phyloP scores from a whole-genome alignment of 2,113 vertebrate species.

The Desmodus rotundus region DNA sequence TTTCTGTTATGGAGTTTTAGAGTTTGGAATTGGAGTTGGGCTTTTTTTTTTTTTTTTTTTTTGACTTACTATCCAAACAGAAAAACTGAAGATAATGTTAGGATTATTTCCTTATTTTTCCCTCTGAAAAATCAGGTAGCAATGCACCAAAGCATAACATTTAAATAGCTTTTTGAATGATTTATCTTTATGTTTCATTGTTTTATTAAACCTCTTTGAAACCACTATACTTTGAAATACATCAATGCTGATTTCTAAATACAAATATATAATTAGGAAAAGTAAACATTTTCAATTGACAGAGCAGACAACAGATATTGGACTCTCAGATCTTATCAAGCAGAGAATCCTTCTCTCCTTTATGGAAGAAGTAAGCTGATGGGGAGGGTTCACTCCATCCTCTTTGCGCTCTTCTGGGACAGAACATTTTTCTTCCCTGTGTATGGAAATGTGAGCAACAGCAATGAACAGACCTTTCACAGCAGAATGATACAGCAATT shows the following conservation, averaged over 20 bases:
- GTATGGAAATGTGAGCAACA: background rate
- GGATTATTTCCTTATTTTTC: background rate
- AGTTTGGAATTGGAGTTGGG: background rate
- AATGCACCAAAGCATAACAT: background rate
- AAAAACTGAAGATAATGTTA: background rate
- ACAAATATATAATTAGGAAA: background rate
- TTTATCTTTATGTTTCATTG: background rate
- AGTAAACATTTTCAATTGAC: background rate
- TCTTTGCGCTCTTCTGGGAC: background rate
- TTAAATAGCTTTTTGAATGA: background rate
- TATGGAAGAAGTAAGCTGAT: background rate
- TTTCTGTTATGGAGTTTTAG: background rate
- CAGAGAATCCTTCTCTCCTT: background rate
- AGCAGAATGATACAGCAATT: background rate
- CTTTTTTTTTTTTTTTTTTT: background rate
- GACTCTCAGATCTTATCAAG: background rate
- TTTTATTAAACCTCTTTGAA: background rate
- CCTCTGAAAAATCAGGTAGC: background rate
- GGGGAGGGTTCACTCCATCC: background rate
- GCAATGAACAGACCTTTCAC: background rate
- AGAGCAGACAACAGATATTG: background rate
- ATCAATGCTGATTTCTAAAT: background rate
- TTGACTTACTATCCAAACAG: background rate
- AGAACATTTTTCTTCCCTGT: background rate
- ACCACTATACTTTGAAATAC: background rate